These are phyloP conservation scores for Tokudaia muenninki DNA, from an alignment of 2,797 vertebrate species.

Conservation along the genomic window DNA sequence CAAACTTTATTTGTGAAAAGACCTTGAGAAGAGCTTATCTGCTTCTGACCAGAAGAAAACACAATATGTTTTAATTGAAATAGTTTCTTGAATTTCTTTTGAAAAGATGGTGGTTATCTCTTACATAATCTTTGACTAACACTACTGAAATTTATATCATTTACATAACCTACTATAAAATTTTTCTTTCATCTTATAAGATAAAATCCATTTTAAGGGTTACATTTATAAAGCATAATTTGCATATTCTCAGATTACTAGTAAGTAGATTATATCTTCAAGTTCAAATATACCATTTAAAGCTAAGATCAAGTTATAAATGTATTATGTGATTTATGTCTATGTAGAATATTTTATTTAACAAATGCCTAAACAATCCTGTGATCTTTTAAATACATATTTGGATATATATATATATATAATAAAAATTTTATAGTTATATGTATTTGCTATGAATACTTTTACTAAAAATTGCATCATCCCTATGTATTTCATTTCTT, in stretches of 20 bases:
- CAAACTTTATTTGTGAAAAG: background rate
- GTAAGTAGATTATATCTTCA: constrained; percentile 37
- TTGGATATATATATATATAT: background rate
- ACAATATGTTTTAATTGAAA: background rate
- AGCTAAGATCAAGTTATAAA: background rate
- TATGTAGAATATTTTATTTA: background rate
- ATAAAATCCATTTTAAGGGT: constrained; percentile 26
- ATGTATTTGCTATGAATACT: constrained; percentile 14
- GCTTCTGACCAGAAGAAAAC: background rate
- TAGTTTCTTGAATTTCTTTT: background rate
- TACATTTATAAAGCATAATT: constrained; percentile 64
- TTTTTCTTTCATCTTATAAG: constrained; percentile 17
- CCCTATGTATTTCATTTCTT: constrained; percentile 68
- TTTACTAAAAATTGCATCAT: constrained; percentile 56
- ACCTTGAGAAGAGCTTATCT: background rate
- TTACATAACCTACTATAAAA: background rate
- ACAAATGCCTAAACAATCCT: background rate
- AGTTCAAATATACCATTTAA: constrained; percentile 21
- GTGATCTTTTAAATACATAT: constrained; percentile 41
- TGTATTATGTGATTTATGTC: constrained; percentile 32
- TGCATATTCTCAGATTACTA: constrained; percentile 55
- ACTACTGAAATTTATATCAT: background rate
- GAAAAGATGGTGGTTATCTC: background rate
- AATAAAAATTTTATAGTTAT: background rate
- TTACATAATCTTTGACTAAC: background rate